A percentile compares a stretch with the other conserved stretches of the same genome.
Evolutionary conservation across 2,888 invertebrate genomes (phyloP).

Genomic region (Sesia apiformis): DNA sequence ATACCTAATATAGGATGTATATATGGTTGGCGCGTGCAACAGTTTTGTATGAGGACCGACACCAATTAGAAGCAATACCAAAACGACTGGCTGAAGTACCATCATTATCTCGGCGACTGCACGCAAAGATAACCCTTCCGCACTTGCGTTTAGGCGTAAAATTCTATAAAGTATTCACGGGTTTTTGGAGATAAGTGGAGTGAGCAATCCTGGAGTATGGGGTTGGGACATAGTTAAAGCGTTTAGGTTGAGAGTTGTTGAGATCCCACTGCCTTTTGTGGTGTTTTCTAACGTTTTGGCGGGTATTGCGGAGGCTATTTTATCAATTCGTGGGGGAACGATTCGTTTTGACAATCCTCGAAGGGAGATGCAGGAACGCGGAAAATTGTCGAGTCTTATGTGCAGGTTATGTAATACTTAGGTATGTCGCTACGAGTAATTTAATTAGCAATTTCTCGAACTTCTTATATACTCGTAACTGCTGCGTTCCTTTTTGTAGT

Average conservation of each 20-base stretch:
- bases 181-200: conserved; percentile 73
- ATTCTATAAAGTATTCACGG: conserved; percentile 53
- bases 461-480: no score
- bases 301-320: conserved; percentile 57
- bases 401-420: no score
- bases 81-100: conserved; percentile 67
- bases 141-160: conserved; percentile 40
- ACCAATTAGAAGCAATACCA: conserved; percentile 71
- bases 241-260: conserved; percentile 65
- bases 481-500: no score
- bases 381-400: conserved; percentile 24
- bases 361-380: conserved; percentile 17
- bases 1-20: conserved; percentile 13
- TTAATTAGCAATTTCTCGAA: no score
- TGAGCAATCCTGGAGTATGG: conserved; percentile 69
- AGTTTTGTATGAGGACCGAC: conserved; percentile 64
- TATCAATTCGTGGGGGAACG: conserved; percentile 59
- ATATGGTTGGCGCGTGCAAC: conserved; percentile 67
- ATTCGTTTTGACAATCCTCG: conserved; percentile 55
- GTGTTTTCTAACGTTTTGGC: conserved; percentile 65
- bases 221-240: conserved; percentile 72
- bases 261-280: conserved; percentile 66
- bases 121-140: conserved; percentile 43
- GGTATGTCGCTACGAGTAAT: no score
- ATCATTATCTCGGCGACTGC: conserved; percentile 60